A percentile compares a stretch with the other conserved stretches of the same genome.
phyloP scores from a whole-genome alignment of 2,113 vertebrate genomes.

The Vanacampus margaritifer region DNA sequence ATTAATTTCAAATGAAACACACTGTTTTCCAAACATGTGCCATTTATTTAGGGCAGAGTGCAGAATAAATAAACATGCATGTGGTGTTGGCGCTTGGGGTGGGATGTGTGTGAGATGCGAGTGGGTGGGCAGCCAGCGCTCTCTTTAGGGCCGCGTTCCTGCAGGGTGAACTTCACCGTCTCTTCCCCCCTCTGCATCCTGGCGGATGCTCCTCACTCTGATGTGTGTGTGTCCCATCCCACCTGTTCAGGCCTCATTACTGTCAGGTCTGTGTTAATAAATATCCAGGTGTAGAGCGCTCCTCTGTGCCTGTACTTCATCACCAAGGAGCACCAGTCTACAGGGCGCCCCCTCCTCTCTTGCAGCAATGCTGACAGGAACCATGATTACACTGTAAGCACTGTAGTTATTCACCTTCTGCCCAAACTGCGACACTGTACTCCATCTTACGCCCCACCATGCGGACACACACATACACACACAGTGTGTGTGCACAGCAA shows the following conservation, averaged over 20 bases:
- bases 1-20: constrained; percentile 19
- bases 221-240: constrained; percentile 75
- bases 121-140: constrained; percentile 56
- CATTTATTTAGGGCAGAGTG: background rate
- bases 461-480: constrained; percentile 48
- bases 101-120: constrained; percentile 37
- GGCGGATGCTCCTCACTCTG: constrained; percentile 70
- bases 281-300: constrained; percentile 77
- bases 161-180: constrained; percentile 66
- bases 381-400: constrained; percentile 80
- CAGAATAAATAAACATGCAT: constrained; percentile 31
- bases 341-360: constrained; percentile 60
- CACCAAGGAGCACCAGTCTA: constrained; percentile 66
- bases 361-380: constrained; percentile 70
- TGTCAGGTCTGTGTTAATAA: constrained; percentile 78
- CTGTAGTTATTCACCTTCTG: constrained; percentile 77
- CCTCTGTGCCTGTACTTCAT: constrained; percentile 71
- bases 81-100: constrained; percentile 40
- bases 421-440: constrained; percentile 72
- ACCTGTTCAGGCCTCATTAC: constrained; percentile 80
- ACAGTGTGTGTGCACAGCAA: constrained; percentile 37
- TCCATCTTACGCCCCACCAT: constrained; percentile 67
- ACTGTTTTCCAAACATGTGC: constrained; percentile 5
- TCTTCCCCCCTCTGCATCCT: constrained; percentile 55
- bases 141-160: constrained; percentile 45